A percentile compares a stretch with the other conserved stretches of the same genome.
These are phyloP conservation scores for Andrena fulva DNA, from an alignment of 2,888 invertebrate genomes.

Conservation along the genomic window DNA sequence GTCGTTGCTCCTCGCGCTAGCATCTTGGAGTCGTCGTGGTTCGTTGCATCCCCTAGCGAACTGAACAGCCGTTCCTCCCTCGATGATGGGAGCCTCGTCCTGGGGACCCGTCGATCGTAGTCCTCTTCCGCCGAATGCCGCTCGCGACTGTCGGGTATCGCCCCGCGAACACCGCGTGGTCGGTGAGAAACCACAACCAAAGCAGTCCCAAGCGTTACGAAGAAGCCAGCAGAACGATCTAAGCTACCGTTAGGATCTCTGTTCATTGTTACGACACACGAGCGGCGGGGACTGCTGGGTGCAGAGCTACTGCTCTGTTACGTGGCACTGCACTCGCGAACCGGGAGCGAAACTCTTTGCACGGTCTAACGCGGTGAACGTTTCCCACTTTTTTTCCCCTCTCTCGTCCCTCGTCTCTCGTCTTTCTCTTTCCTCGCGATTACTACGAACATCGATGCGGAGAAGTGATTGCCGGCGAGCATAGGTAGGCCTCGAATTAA, in stretches of 20 bases:
- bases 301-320: slow-evolving; percentile 3
- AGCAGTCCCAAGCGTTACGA: slow-evolving; percentile 66
- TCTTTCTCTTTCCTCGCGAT: neutral
- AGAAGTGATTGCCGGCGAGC: neutral
- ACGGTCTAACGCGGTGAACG: slow-evolving; percentile 18
- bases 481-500: neutral
- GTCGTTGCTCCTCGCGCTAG: neutral
- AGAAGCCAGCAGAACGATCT: slow-evolving; percentile 54
- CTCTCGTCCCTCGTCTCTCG: neutral
- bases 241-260: slow-evolving; percentile 49
- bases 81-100: neutral
- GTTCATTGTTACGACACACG: slow-evolving; percentile 16
- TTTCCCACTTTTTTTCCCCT: neutral
- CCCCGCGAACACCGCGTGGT: slow-evolving; percentile 38
- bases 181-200: slow-evolving; percentile 60
- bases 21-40: neutral
- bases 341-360: slow-evolving; percentile 23
- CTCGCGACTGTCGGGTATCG: slow-evolving; percentile 4
- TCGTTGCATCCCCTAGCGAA: neutral
- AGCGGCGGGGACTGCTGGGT: slow-evolving; percentile 7
- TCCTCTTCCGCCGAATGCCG: neutral
- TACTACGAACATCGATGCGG: neutral
- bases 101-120: neutral
- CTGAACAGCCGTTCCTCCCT: neutral
- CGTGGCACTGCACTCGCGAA: slow-evolving; percentile 41